Evolutionary conservation across 2,113 vertebrate genomes (phyloP).

Genomic region (Dromaius novaehollandiae): DNA sequence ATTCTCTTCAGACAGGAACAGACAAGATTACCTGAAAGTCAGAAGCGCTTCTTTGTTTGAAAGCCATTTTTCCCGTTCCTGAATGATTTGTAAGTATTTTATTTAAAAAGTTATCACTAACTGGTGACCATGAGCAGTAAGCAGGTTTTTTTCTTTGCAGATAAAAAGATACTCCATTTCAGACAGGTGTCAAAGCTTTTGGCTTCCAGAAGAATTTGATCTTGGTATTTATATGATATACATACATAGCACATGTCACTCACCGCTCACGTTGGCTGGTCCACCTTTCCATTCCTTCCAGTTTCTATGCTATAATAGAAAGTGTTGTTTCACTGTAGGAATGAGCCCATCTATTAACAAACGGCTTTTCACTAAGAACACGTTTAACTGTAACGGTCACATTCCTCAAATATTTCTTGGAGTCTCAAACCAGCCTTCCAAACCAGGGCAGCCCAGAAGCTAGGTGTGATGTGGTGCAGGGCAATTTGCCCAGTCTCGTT

Average conservation of each 20-base stretch:
- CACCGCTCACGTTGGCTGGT: background rate
- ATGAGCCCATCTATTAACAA: conserved; percentile 55
- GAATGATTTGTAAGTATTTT: background rate
- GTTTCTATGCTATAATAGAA: conserved; percentile 42
- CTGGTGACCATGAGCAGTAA: background rate
- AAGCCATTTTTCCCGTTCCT: background rate
- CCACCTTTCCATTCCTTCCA: conserved; percentile 8
- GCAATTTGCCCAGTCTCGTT: conserved; percentile 4
- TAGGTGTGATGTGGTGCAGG: conserved; percentile 63
- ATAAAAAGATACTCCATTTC: background rate
- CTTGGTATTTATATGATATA: background rate
- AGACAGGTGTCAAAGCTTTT: background rate
- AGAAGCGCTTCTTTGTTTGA: background rate
- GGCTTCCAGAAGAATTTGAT: conserved; percentile 16
- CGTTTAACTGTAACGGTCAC: conserved; percentile 46
- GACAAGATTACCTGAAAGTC: background rate
- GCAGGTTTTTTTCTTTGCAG: background rate
- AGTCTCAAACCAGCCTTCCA: conserved; percentile 54
- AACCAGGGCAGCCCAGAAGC: conserved; percentile 35
- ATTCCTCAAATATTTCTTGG: conserved; percentile 69
- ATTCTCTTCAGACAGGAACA: background rate
- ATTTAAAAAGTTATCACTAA: background rate
- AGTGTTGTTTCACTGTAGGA: conserved; percentile 37
- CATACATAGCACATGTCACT: conserved; percentile 36
- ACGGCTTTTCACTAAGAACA: conserved; percentile 41